Evolutionary conservation across 2,888 invertebrate species (phyloP).

Genomic region (Buathra laborator): DNA sequence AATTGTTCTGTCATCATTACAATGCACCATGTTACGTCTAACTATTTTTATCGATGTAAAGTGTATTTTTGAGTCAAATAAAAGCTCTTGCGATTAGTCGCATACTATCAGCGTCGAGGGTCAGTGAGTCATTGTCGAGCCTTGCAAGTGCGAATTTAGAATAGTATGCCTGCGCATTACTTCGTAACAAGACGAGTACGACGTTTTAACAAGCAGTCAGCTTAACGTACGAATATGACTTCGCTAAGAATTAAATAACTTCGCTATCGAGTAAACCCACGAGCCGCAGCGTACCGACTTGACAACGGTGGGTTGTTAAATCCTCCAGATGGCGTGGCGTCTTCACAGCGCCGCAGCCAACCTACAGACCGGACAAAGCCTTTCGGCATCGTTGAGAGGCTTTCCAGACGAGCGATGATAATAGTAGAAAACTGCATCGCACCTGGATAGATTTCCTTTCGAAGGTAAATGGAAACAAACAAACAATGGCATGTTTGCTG

Average conservation of each 20-base stretch:
- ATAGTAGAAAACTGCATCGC: slow-evolving; percentile 31
- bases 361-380: neutral
- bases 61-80: slow-evolving; percentile 1
- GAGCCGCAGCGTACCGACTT: neutral
- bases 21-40: neutral
- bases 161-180: neutral
- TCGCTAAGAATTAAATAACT: no score
- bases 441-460: slow-evolving; percentile 24
- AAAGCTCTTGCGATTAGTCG: neutral
- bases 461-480: slow-evolving; percentile 17
- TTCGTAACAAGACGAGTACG: neutral
- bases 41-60: neutral
- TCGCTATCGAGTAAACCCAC: no score
- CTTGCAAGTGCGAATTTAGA: neutral
- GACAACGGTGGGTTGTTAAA: neutral
- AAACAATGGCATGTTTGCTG: no score
- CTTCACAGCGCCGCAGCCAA: neutral
- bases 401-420: neutral
- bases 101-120: neutral
- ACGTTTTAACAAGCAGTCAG: neutral
- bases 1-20: neutral
- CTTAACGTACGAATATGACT: no score
- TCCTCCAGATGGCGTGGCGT: slow-evolving; percentile 30
- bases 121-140: slow-evolving; percentile 1
- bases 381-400: neutral